Percentiles rank a stretch among this genome's conserved stretches.
Evolutionary conservation across 1,140 invertebrate genomes (phyloP).

Genomic region (Sminthurides bifidus): DNA sequence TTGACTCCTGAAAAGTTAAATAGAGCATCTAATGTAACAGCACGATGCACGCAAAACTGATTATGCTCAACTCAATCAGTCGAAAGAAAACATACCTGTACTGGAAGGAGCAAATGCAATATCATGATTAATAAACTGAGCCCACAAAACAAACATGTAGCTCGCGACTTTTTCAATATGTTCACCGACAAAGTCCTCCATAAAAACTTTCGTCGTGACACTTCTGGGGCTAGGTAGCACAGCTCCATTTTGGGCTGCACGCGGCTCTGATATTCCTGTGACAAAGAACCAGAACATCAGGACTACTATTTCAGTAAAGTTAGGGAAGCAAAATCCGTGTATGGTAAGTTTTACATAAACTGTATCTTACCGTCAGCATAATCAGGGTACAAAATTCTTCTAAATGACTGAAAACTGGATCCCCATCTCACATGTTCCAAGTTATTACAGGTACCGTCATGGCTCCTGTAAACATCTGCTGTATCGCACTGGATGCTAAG

Average conservation of each 20-base stretch:
- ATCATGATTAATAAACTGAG: too few species aligned
- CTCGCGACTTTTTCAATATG: too few species aligned
- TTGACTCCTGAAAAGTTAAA: background rate
- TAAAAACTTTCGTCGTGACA: background rate
- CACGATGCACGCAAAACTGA: too few species aligned
- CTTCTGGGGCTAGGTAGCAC: background rate
- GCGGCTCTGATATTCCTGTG: background rate
- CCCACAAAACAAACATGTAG: too few species aligned
- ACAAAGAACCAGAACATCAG: too few species aligned
- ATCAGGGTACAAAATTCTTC: slow-evolving; percentile 4
- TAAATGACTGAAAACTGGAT: slow-evolving; percentile 2
- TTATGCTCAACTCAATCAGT: too few species aligned
- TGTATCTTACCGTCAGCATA: background rate
- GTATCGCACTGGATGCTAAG: background rate
- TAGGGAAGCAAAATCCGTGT: too few species aligned
- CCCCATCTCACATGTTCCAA: background rate
- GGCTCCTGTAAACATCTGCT: background rate
- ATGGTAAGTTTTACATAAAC: too few species aligned
- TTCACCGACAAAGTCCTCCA: too few species aligned
- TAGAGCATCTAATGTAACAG: too few species aligned
- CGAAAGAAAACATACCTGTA: too few species aligned
- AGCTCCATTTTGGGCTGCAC: background rate
- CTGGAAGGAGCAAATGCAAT: too few species aligned
- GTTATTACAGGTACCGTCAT: slow-evolving; percentile 12
- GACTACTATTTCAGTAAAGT: background rate